These are phyloP conservation scores for Polydrusus pterygomalis DNA, from an alignment of 2,888 invertebrate species.

Conservation along the genomic window DNA sequence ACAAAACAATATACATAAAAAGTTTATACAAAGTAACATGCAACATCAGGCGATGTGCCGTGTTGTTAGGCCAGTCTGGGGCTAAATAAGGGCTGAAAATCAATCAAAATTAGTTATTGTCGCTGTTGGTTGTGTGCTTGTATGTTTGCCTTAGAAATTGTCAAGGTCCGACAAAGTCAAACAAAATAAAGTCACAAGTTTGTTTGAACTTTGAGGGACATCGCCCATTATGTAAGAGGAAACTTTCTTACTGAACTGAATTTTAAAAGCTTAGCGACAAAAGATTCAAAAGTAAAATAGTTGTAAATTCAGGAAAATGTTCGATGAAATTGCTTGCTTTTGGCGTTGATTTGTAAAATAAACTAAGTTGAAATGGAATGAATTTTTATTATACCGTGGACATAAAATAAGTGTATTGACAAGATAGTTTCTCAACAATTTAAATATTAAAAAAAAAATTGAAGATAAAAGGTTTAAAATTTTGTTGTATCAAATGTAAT, in stretches of 20 bases:
- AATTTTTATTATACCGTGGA: too few relatives aligned
- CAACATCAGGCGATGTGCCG: background rate
- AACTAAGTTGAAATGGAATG: too few relatives aligned
- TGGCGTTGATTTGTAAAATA: too few relatives aligned
- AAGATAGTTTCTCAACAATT: too few relatives aligned
- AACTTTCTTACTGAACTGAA: constrained; percentile 4
- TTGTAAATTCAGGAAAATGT: background rate
- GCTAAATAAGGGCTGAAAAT: constrained; percentile 2
- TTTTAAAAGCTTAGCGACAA: background rate
- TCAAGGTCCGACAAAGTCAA: constrained; percentile 25
- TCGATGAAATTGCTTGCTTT: too few relatives aligned
- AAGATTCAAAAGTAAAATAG: constrained; percentile 3
- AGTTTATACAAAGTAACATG: background rate
- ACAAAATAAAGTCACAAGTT: constrained; percentile 18
- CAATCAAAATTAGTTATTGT: constrained; percentile 18
- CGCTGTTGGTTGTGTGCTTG: constrained; percentile 19
- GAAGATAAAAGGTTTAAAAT: too few relatives aligned
- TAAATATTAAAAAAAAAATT: too few relatives aligned
- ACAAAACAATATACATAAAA: background rate
- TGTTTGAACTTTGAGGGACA: constrained; percentile 13
- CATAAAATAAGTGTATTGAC: too few relatives aligned
- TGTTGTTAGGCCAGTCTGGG: constrained; percentile 4
- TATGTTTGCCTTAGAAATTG: constrained; percentile 6
- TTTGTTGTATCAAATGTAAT: too few relatives aligned
- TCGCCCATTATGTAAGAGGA: background rate